A percentile compares a stretch with the other conserved stretches of the same genome.
Evolutionary conservation across 2,797 vertebrate species (phyloP).

Genomic region (Podarcis lilfordi): DNA sequence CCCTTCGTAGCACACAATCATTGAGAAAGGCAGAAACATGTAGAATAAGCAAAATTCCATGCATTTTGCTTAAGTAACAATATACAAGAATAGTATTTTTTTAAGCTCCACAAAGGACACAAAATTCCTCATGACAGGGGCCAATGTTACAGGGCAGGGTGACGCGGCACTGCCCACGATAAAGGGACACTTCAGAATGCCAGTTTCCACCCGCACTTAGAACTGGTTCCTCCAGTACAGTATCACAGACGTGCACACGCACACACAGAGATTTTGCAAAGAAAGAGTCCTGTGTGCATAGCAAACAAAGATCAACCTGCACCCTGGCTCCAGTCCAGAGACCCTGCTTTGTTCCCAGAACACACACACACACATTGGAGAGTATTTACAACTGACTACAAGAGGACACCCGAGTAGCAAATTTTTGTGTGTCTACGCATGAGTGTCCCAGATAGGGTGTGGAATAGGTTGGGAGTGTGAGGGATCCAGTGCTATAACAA

Average conservation of each 20-base stretch:
- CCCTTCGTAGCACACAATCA: not conserved
- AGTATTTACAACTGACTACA: not conserved
- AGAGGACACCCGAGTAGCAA: not conserved
- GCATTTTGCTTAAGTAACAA: not conserved
- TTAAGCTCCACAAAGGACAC: not conserved
- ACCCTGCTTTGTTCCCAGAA: not conserved
- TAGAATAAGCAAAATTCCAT: not conserved
- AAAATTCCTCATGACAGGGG: not conserved
- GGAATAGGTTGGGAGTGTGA: not conserved
- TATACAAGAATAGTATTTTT: not conserved
- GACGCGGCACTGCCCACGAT: not conserved
- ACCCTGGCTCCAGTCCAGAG: not conserved
- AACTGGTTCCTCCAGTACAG: not conserved
- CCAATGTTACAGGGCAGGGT: not conserved
- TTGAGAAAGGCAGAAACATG: not conserved
- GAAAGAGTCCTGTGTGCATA: slow-evolving; percentile 11
- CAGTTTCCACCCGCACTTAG: not conserved
- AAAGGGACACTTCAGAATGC: not conserved
- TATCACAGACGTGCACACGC: not conserved
- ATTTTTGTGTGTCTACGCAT: not conserved
- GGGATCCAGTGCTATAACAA: not conserved
- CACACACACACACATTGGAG: not conserved
- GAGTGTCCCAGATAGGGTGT: not conserved
- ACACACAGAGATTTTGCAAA: not conserved
- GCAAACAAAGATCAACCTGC: slow-evolving; percentile 11